Evolutionary conservation across 1,140 invertebrate species (phyloP).

Genomic region (Zaprionus africanus): DNA sequence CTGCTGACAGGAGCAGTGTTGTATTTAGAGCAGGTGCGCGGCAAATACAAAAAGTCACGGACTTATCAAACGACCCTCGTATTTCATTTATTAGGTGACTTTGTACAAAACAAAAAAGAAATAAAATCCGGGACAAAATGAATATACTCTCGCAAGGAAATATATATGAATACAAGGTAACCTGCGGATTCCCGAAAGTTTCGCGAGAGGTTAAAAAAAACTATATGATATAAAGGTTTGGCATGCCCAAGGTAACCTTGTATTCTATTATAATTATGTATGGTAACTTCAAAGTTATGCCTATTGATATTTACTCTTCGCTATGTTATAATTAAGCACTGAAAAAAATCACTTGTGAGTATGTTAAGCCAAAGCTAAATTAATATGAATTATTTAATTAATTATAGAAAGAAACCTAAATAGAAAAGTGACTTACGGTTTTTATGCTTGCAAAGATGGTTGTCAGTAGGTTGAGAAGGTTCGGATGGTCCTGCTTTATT

Average conservation of each 20-base stretch:
- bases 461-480: conserved; percentile 96
- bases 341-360: not conserved
- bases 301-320: not conserved
- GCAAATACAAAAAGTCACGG: too few relatives aligned
- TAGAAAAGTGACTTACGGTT: conserved; percentile 89
- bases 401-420: not conserved
- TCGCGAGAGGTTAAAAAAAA: not conserved
- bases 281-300: too few relatives aligned
- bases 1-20: too few relatives aligned
- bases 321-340: not conserved
- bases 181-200: not conserved
- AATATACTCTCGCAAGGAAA: too few relatives aligned
- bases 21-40: too few relatives aligned
- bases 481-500: conserved; percentile 95
- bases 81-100: not conserved
- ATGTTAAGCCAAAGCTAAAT: conserved; percentile 68
- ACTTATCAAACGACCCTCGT: too few relatives aligned
- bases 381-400: not conserved
- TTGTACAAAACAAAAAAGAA: not conserved
- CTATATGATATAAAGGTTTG: not conserved
- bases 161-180: not conserved
- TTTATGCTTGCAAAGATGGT: conserved; percentile 96
- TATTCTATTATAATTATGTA: too few relatives aligned
- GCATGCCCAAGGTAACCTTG: not conserved
- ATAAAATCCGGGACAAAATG: too few relatives aligned